phyloP scores from a whole-genome alignment of 1,140 invertebrate genomes.

The Drosophila yakuba region DNA sequence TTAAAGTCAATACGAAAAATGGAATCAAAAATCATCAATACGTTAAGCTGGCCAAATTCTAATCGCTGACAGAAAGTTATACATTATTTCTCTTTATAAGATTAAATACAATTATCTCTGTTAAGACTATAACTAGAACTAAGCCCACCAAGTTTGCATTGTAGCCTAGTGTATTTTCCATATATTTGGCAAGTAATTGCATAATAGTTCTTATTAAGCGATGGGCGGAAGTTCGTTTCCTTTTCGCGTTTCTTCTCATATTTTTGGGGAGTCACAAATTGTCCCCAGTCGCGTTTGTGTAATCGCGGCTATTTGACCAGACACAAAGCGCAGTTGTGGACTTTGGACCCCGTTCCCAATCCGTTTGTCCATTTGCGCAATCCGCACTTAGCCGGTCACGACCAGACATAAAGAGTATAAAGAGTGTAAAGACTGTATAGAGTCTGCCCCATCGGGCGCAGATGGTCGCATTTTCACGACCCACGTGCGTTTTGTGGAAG shows the following conservation, averaged over 20 bases:
- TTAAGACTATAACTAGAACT: neutral
- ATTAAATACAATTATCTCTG: too few species aligned
- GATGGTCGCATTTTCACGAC: slow-evolving; percentile 72
- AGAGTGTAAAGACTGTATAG: neutral
- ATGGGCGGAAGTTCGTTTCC: slow-evolving; percentile 9
- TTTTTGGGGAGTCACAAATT: neutral
- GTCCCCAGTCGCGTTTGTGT: slow-evolving; percentile 10
- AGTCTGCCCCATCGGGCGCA: slow-evolving; percentile 44
- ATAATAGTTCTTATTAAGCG: slow-evolving; percentile 16
- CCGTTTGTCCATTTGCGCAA: slow-evolving; percentile 47
- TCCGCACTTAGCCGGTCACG: slow-evolving; percentile 68
- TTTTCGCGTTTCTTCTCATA: slow-evolving; percentile 2
- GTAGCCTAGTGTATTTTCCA: neutral
- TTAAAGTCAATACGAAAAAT: too few species aligned
- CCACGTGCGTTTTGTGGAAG: slow-evolving; percentile 61
- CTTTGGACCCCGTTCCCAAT: slow-evolving; percentile 15
- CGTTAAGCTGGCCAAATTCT: too few species aligned
- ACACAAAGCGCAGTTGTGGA: slow-evolving; percentile 41
- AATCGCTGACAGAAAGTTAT: too few species aligned
- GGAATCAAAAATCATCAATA: too few species aligned
- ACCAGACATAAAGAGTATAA: slow-evolving; percentile 50
- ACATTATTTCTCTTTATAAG: too few species aligned
- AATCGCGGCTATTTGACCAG: slow-evolving; percentile 33
- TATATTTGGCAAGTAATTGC: neutral
- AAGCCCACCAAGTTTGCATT: neutral